A percentile compares a stretch with the other conserved stretches of the same genome.
Evolutionary conservation across 2,888 invertebrate genomes (phyloP).

Genomic region (Hydroisotoma schaefferi): DNA sequence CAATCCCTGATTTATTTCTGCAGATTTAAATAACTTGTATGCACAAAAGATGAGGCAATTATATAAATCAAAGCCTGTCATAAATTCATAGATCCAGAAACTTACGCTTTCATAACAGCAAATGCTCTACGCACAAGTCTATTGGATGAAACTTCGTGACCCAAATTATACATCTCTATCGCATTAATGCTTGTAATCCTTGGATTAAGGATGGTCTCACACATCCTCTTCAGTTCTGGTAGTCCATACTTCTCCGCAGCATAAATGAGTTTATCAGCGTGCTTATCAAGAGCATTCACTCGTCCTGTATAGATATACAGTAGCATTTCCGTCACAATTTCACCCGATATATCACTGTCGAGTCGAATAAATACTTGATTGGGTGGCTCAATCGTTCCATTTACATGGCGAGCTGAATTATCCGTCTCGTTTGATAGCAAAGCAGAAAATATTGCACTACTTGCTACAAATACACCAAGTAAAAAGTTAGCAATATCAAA

Average conservation of each 20-base stretch:
- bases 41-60: not conserved
- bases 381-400: conserved; percentile 13
- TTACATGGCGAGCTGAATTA: not conserved
- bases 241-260: conserved; percentile 33
- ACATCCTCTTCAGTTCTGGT: conserved; percentile 37
- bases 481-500: conserved; percentile 8
- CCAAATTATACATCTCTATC: conserved; percentile 39
- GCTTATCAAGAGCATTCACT: conserved; percentile 29
- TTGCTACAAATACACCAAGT: conserved; percentile 35
- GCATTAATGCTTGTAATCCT: conserved; percentile 35
- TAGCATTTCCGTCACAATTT: conserved; percentile 36
- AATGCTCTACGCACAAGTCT: conserved; percentile 37
- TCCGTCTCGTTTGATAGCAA: conserved; percentile 27
- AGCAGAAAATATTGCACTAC: conserved; percentile 40
- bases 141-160: conserved; percentile 27
- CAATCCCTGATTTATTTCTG: conserved; percentile 42
- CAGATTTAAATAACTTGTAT: not conserved
- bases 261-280: conserved; percentile 28
- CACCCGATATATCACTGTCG: conserved; percentile 10
- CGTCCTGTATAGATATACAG: conserved; percentile 43
- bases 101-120: conserved; percentile 43
- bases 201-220: conserved; percentile 33
- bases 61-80: not conserved
- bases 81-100: not conserved
- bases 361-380: not conserved